phyloP scores from a whole-genome alignment of 2,113 vertebrate species.

The Synodontis membranacea region DNA sequence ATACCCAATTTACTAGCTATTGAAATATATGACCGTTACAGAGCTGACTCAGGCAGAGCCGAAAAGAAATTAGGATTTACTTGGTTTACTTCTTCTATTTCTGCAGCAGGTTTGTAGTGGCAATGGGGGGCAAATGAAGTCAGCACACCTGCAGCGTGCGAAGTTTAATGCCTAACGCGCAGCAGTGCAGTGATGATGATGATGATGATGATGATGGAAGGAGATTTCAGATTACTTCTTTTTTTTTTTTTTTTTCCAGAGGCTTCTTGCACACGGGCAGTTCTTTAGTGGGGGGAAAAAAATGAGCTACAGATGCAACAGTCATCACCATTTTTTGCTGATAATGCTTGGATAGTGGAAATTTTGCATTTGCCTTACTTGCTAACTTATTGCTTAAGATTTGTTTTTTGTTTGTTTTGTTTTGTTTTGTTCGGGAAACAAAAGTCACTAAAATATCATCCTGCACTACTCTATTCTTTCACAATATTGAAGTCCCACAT shows the following conservation, averaged over 20 bases:
- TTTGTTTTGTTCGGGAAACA: not conserved
- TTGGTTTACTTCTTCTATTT: not conserved
- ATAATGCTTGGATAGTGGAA: not conserved
- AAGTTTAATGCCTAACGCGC: not conserved
- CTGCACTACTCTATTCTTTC: not conserved
- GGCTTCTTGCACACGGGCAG: not conserved
- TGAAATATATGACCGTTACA: not conserved
- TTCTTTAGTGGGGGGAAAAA: not conserved
- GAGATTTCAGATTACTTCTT: not conserved
- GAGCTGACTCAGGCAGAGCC: not conserved
- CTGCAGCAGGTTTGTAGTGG: too few species aligned
- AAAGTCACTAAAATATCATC: not conserved
- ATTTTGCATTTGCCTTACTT: conserved; percentile 3
- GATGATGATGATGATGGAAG: not conserved
- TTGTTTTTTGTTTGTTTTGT: not conserved
- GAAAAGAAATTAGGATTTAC: not conserved
- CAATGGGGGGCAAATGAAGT: conserved; percentile 6
- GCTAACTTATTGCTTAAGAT: not conserved
- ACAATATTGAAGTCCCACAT: not conserved
- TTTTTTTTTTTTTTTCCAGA: not conserved
- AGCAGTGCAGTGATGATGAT: conserved; percentile 6
- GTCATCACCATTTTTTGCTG: conserved; percentile 1
- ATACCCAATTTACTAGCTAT: conserved; percentile 33
- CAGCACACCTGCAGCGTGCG: not conserved
- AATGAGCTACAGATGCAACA: not conserved